Percentiles rank a stretch among this genome's conserved stretches.
Conservation (phyloP, 2,797 vertebrate species). For the Spheniscus humboldti region DNA sequence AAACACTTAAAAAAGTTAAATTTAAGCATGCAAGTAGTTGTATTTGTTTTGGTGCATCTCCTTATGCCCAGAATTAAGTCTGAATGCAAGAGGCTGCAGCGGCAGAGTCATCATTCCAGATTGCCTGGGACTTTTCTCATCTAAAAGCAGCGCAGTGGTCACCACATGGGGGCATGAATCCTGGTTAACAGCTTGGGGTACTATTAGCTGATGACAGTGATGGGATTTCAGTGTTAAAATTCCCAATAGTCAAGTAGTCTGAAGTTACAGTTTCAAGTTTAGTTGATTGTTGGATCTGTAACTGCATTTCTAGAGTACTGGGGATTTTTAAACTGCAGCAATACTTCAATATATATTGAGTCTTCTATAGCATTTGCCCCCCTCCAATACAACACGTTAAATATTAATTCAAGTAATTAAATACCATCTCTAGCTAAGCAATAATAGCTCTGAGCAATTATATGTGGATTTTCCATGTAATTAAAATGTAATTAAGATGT, state of each 20-base stretch:
- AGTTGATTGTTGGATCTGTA: neutral
- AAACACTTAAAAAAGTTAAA: neutral
- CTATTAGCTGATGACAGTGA: neutral
- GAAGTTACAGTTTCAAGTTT: neutral
- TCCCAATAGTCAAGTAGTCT: neutral
- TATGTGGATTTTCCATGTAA: neutral
- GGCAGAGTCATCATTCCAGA: rapidly evolving
- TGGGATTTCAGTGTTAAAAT: neutral
- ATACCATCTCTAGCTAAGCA: neutral
- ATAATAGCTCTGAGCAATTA: neutral
- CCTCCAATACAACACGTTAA: neutral
- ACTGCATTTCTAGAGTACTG: neutral
- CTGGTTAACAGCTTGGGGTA: neutral
- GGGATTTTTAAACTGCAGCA: neutral
- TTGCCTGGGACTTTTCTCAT: neutral
- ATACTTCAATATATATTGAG: neutral
- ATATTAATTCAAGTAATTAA: slow-evolving; percentile 40
- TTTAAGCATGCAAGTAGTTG: neutral
- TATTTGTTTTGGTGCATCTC: neutral
- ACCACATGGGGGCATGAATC: neutral
- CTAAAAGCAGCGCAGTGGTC: neutral
- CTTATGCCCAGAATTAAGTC: neutral
- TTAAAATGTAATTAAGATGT: slow-evolving; percentile 6
- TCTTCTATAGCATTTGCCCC: neutral
- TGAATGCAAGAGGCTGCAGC: neutral